Evolutionary conservation across 2,113 vertebrate genomes (phyloP).

Genomic region (Epinephelus lanceolatus): DNA sequence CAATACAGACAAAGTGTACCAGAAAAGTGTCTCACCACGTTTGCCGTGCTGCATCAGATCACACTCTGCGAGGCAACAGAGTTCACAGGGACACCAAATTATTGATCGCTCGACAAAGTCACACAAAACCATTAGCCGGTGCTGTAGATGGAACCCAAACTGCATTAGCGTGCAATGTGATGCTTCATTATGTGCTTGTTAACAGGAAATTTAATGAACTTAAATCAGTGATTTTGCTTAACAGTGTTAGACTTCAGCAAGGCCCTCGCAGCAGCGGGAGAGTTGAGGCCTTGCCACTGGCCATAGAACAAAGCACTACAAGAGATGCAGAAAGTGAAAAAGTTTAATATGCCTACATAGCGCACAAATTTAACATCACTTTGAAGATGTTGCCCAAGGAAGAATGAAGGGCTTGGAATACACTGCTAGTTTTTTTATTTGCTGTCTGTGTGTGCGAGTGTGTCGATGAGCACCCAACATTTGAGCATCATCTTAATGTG

Average conservation of each 20-base stretch:
- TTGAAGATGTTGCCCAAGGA: conserved; percentile 70
- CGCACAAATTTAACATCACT: conserved; percentile 61
- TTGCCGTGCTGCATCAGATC: conserved; percentile 52
- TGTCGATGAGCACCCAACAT: conserved; percentile 4
- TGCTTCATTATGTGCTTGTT: conserved; percentile 68
- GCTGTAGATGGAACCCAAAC: conserved; percentile 55
- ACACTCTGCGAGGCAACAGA: conserved; percentile 49
- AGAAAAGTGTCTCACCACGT: conserved; percentile 56
- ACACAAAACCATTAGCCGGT: conserved; percentile 65
- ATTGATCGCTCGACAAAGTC: conserved; percentile 72
- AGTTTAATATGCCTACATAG: conserved; percentile 59
- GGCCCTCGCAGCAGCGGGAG: conserved; percentile 22
- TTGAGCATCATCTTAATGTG: conserved; percentile 17
- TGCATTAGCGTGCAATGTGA: conserved; percentile 55
- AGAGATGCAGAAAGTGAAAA: conserved; percentile 55
- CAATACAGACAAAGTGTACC: conserved; percentile 48
- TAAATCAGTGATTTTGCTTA: conserved; percentile 64
- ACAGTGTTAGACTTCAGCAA: conserved; percentile 37
- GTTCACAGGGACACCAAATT: conserved; percentile 74
- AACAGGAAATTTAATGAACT: conserved; percentile 68
- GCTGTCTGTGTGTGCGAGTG: not conserved
- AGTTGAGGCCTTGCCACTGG: conserved; percentile 51
- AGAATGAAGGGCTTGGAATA: conserved; percentile 46
- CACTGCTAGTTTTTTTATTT: conserved; percentile 41
- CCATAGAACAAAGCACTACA: conserved; percentile 58